A percentile compares a stretch with the other conserved stretches of the same genome.
Evolutionary conservation across 2,797 vertebrate genomes (phyloP).

Genomic region (Halcyon leucocephala): DNA sequence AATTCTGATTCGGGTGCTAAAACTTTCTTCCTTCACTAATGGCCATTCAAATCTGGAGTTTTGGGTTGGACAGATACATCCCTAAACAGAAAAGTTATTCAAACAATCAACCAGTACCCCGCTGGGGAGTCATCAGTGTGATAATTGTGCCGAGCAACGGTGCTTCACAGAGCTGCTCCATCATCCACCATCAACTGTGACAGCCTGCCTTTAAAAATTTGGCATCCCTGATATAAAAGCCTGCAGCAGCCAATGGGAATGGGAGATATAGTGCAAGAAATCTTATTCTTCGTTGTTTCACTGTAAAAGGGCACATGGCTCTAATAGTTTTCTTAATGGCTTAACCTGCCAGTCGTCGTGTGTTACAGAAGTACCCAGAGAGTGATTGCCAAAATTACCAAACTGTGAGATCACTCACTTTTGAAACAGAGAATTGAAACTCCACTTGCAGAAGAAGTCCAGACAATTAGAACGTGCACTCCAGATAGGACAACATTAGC

Average conservation of each 20-base stretch:
- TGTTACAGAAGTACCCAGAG: not conserved
- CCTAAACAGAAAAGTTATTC: not conserved
- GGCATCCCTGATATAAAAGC: not conserved
- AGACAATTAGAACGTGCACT: conserved; percentile 18
- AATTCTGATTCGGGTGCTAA: not conserved
- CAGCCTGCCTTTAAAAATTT: not conserved
- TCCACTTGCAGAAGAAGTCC: not conserved
- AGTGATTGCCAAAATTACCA: conserved; percentile 21
- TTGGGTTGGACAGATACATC: not conserved
- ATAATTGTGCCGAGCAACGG: not conserved
- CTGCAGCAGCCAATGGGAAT: not conserved
- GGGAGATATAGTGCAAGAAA: not conserved
- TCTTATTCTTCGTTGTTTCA: not conserved
- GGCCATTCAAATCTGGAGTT: not conserved
- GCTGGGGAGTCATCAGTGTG: not conserved
- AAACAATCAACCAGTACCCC: not conserved
- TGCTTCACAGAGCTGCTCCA: not conserved
- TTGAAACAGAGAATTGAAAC: conserved; percentile 1
- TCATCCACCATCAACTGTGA: not conserved
- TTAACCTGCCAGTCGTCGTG: not conserved
- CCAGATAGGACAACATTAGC: not conserved
- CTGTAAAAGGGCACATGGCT: conserved; percentile 1
- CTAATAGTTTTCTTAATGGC: conserved; percentile 41
- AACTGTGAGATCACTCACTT: not conserved
- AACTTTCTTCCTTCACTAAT: not conserved